Evolutionary conservation across 2,888 invertebrate species (phyloP).

Genomic region (Drosophila meridiana): DNA sequence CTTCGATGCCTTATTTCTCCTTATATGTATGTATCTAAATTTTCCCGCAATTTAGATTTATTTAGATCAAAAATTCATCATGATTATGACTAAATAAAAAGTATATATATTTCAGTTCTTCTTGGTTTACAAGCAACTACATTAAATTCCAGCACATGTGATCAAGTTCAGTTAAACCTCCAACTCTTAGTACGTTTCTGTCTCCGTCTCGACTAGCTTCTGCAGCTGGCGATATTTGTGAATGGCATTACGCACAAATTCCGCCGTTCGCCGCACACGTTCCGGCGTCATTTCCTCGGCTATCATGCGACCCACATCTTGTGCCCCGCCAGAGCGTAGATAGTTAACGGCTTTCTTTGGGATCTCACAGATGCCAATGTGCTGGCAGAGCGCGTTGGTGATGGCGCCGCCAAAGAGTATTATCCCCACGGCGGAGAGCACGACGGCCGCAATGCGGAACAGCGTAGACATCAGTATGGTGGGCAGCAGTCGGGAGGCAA

Average conservation of each 20-base stretch:
- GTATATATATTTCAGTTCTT: conserved; percentile 47
- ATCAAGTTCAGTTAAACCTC: no score
- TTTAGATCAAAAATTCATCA: background rate
- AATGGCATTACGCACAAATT: conserved; percentile 86
- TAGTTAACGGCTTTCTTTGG: conserved; percentile 82
- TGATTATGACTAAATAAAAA: conserved; percentile 24
- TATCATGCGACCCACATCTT: conserved; percentile 81
- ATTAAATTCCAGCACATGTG: conserved; percentile 23
- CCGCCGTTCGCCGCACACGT: conserved; percentile 86
- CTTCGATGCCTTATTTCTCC: no score
- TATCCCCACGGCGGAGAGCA: conserved; percentile 85
- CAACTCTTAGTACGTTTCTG: background rate
- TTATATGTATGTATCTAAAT: no score
- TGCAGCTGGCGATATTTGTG: conserved; percentile 86
- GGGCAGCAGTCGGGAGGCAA: conserved; percentile 74
- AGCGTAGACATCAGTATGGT: conserved; percentile 82
- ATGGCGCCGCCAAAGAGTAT: conserved; percentile 86
- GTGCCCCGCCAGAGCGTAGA: conserved; percentile 74
- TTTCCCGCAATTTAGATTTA: no score
- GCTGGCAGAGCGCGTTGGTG: conserved; percentile 86
- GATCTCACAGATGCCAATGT: conserved; percentile 87
- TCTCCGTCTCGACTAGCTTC: conserved; percentile 51
- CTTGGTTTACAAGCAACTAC: conserved; percentile 33
- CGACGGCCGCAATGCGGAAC: conserved; percentile 85
- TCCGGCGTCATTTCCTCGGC: conserved; percentile 86